Evolutionary conservation across 2,888 invertebrate genomes (phyloP).

Genomic region (Ophion costatus): DNA sequence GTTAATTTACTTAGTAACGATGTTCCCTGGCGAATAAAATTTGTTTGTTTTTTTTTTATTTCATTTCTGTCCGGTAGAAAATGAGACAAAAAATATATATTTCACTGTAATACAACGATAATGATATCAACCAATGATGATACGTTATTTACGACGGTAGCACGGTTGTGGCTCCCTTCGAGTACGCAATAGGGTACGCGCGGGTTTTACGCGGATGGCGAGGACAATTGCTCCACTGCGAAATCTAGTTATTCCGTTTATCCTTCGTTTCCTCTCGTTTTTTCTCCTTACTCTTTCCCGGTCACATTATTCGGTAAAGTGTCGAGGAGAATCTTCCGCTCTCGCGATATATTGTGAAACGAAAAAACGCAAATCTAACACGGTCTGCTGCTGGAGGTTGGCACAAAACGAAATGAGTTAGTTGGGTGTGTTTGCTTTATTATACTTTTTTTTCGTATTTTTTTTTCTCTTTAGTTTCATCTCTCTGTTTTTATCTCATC

Average conservation of each 20-base stretch:
- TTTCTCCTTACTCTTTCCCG: slow-evolving; percentile 26
- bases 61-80: slow-evolving; percentile 30
- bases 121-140: slow-evolving; percentile 36
- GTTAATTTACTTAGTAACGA: slow-evolving; percentile 23
- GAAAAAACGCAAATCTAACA: slow-evolving; percentile 73
- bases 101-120: not conserved
- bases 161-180: slow-evolving; percentile 34
- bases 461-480: slow-evolving; percentile 19
- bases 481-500: slow-evolving; percentile 26
- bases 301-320: not conserved
- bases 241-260: slow-evolving; percentile 32
- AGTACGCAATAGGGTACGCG: slow-evolving; percentile 44
- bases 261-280: slow-evolving; percentile 55
- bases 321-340: slow-evolving; percentile 52
- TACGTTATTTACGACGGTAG: not conserved
- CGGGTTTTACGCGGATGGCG: slow-evolving; percentile 52
- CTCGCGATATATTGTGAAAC: slow-evolving; percentile 47
- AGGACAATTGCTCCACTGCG: slow-evolving; percentile 50
- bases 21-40: slow-evolving; percentile 30
- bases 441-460: slow-evolving; percentile 11
- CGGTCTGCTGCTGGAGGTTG: slow-evolving; percentile 77
- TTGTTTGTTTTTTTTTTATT: not conserved
- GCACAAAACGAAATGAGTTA: slow-evolving; percentile 81
- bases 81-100: slow-evolving; percentile 15
- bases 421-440: slow-evolving; percentile 56